These are phyloP conservation scores for Puffinus mauretanicus DNA, from an alignment of 2,113 vertebrate species.

Conservation along the genomic window DNA sequence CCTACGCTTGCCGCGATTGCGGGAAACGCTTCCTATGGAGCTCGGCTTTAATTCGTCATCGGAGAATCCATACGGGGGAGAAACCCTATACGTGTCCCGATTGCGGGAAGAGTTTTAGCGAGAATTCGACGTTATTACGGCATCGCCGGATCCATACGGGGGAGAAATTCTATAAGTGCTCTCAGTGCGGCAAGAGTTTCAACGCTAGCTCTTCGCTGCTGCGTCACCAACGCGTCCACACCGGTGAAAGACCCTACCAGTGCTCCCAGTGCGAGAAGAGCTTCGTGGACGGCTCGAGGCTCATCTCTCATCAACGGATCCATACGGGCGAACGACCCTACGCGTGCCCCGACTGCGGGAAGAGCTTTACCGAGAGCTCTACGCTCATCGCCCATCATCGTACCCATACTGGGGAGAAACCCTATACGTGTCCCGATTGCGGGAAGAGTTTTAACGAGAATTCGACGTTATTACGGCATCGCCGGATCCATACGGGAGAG, in stretches of 20 bases:
- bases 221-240: not conserved
- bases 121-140: not conserved
- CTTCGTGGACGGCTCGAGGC: not conserved
- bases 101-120: not conserved
- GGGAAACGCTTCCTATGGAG: not conserved
- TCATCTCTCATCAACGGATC: not conserved
- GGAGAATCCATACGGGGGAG: not conserved
- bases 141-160: not conserved
- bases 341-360: not conserved
- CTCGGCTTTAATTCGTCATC: not conserved
- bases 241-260: not conserved
- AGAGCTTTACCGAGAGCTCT: too few relatives aligned
- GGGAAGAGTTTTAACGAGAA: not conserved
- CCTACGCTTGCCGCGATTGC: not conserved
- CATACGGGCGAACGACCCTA: not conserved
- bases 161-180: not conserved
- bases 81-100: not conserved
- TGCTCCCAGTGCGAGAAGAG: not conserved
- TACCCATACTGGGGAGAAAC: not conserved
- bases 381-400: too few relatives aligned
- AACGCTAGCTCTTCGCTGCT: not conserved
- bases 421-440: not conserved
- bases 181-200: not conserved
- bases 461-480: not conserved
- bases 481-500: not conserved